A percentile compares a stretch with the other conserved stretches of the same genome.
Conservation (phyloP, 1,140 invertebrate genomes). For the Calosoma granatense region DNA sequence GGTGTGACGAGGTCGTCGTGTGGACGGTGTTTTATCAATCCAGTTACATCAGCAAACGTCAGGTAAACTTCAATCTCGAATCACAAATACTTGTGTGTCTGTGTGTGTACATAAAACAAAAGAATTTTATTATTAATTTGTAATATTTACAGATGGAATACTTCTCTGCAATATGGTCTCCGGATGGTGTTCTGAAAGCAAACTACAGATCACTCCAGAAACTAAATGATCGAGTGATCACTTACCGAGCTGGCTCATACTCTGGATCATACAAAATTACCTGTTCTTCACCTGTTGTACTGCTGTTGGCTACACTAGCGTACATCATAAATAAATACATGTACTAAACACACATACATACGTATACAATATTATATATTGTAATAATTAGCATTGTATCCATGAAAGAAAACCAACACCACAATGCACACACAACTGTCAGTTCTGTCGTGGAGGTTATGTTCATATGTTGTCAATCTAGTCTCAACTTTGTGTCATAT, state of each 20-base stretch:
- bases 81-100: slow-evolving; percentile 9
- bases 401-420: no score
- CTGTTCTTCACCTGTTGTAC: no score
- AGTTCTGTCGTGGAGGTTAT: no score
- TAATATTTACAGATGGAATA: slow-evolving; percentile 28
- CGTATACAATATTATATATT: no score
- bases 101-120: slow-evolving; percentile 4
- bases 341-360: no score
- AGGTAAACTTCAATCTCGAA: slow-evolving; percentile 34
- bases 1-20: slow-evolving; percentile 57
- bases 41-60: slow-evolving; percentile 44
- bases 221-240: slow-evolving; percentile 25
- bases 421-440: no score
- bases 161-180: slow-evolving; percentile 34
- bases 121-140: slow-evolving; percentile 10
- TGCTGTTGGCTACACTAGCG: no score
- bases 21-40: slow-evolving; percentile 61
- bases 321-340: no score
- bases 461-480: no score
- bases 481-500: no score
- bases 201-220: slow-evolving; percentile 37
- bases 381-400: no score
- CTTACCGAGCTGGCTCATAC: background rate
- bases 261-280: background rate
- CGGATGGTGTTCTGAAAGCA: slow-evolving; percentile 30